Conservation (phyloP, 2,113 vertebrate species). For the Ptyas mucosa region DNA sequence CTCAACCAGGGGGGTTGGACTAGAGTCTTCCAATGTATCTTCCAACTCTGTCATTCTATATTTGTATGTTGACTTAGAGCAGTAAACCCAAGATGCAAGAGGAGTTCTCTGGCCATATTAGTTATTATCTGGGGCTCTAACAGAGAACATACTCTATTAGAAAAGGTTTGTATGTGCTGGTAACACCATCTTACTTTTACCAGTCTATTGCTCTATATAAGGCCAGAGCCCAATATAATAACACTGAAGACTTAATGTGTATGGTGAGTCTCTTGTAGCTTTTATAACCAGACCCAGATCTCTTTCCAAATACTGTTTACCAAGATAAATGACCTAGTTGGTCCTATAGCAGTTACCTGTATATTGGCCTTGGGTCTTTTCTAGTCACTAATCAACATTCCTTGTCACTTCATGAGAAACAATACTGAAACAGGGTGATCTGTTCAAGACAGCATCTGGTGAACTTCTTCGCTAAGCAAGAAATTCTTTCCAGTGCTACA, state of each 20-base stretch:
- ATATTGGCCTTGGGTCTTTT: neutral
- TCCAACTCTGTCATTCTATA: neutral
- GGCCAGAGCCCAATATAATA: neutral
- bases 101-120: neutral
- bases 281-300: neutral
- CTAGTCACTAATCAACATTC: neutral
- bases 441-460: neutral
- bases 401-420: neutral
- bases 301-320: neutral
- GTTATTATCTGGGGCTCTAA: neutral
- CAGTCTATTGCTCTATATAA: neutral
- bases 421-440: neutral
- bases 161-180: neutral
- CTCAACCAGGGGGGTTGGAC: too few species aligned
- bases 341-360: neutral
- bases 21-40: too few species aligned
- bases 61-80: neutral
- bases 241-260: neutral
- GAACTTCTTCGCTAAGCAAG: neutral
- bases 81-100: neutral
- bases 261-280: neutral
- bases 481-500: neutral
- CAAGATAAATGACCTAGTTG: neutral
- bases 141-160: neutral
- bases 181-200: neutral